Conservation (phyloP, 2,888 invertebrate species). For the Incurvaria masculella region DNA sequence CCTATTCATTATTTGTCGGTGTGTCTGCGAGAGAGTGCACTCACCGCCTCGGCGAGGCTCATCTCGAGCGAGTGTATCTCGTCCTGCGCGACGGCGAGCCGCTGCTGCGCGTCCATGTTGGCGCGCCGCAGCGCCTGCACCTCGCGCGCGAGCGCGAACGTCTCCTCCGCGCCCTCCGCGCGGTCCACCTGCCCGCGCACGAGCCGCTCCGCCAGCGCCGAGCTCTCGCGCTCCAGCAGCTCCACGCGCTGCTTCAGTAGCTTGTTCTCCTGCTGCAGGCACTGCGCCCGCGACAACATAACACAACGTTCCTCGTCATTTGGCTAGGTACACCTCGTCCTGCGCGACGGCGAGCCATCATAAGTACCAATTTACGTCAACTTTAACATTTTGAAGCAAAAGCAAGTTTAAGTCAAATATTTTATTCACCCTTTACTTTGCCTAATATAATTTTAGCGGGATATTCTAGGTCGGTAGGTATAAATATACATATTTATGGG, state of each 20-base stretch:
- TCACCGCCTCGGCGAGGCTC: slow-evolving; percentile 53
- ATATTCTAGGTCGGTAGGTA: too few species aligned
- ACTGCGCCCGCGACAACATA: slow-evolving; percentile 27
- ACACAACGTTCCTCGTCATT: too few species aligned
- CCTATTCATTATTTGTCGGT: too few species aligned
- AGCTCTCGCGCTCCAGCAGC: slow-evolving; percentile 91
- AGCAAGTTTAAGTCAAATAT: too few species aligned
- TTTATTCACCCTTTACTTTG: too few species aligned
- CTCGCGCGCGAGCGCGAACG: slow-evolving; percentile 80
- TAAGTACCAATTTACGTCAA: too few species aligned
- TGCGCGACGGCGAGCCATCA: slow-evolving; percentile 88
- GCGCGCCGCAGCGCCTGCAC: slow-evolving; percentile 83
- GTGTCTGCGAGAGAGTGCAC: background rate
- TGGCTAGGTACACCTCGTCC: slow-evolving; percentile 83
- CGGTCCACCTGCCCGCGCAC: slow-evolving; percentile 92
- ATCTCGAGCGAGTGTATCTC: slow-evolving; percentile 83
- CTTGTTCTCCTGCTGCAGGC: slow-evolving; percentile 91
- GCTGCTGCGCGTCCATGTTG: slow-evolving; percentile 84
- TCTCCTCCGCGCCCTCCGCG: slow-evolving; percentile 93
- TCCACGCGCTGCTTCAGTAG: slow-evolving; percentile 94
- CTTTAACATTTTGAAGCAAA: too few species aligned
- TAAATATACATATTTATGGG: too few species aligned
- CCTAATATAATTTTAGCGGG: too few species aligned
- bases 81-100: slow-evolving; percentile 87
- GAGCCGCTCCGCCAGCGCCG: slow-evolving; percentile 88